phyloP scores from a whole-genome alignment of 1,140 invertebrate species.

The Neuroterus valhalla region DNA sequence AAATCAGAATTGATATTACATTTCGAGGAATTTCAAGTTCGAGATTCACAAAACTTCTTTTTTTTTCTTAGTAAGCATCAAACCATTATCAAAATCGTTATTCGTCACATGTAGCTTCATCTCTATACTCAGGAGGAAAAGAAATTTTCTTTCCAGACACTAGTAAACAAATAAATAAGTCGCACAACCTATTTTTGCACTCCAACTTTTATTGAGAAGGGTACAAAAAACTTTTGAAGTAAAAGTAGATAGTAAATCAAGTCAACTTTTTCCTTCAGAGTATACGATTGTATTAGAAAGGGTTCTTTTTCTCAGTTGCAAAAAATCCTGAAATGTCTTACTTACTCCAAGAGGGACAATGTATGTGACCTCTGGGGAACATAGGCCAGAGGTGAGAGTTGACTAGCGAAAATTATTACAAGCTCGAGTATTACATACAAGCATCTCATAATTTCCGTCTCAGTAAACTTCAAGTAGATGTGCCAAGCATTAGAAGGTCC shows the following conservation, averaged over 20 bases:
- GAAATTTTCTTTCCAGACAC: neutral
- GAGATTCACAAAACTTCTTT: too few relatives aligned
- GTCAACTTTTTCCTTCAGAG: neutral
- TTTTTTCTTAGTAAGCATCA: too few relatives aligned
- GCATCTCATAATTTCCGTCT: slow-evolving; percentile 11
- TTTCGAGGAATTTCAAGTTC: too few relatives aligned
- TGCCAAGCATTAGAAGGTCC: neutral
- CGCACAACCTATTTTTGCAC: neutral
- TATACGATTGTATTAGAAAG: neutral
- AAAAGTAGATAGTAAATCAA: neutral
- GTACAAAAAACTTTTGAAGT: neutral
- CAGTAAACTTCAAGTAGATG: slow-evolving; percentile 10
- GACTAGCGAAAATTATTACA: slow-evolving; percentile 3
- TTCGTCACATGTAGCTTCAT: too few relatives aligned
- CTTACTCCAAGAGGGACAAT: neutral
- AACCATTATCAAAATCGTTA: too few relatives aligned
- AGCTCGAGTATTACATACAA: neutral
- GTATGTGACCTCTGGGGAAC: neutral
- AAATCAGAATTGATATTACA: too few relatives aligned
- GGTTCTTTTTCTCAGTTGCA: neutral
- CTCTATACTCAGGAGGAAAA: too few relatives aligned
- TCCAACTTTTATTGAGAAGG: neutral
- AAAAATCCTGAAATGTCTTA: neutral
- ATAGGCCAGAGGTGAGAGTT: neutral
- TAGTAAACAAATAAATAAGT: neutral